Conservation (phyloP, 2,888 invertebrate species). For the Bombyx huttoni region DNA sequence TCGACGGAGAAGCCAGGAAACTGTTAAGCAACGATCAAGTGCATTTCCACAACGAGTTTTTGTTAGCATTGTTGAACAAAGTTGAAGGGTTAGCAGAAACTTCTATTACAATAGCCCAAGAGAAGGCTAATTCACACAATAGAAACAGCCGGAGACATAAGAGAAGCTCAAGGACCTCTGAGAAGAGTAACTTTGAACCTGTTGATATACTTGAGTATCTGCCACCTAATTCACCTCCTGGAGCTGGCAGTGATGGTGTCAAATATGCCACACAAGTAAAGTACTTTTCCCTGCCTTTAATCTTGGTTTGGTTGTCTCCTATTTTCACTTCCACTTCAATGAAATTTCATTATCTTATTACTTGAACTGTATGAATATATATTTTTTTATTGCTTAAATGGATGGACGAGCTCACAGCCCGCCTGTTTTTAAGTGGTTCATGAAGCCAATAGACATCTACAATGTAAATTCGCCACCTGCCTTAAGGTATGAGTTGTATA, state of each 20-base stretch:
- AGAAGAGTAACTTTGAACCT: conserved; percentile 74
- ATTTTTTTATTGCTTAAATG: too few relatives aligned
- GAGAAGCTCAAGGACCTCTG: conserved; percentile 68
- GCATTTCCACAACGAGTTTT: conserved; percentile 87
- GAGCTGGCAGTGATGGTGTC: conserved; percentile 62
- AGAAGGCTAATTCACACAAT: conserved; percentile 50
- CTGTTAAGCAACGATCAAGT: conserved; percentile 81
- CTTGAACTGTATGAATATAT: too few relatives aligned
- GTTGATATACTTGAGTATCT: conserved; percentile 74
- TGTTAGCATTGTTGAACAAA: conserved; percentile 84
- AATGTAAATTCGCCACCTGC: too few relatives aligned
- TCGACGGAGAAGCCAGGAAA: conserved; percentile 83
- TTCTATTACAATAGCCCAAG: conserved; percentile 52
- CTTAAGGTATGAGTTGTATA: too few relatives aligned
- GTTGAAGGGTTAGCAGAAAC: conserved; percentile 71
- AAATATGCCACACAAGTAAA: conserved; percentile 62
- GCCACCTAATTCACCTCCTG: conserved; percentile 66
- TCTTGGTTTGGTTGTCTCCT: neutral
- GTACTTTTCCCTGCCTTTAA: neutral
- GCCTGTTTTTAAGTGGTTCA: too few relatives aligned
- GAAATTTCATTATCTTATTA: too few relatives aligned
- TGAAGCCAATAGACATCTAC: too few relatives aligned
- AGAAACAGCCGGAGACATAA: conserved; percentile 64
- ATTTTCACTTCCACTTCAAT: neutral
- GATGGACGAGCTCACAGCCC: too few relatives aligned